phyloP scores from a whole-genome alignment of 2,113 vertebrate species.

The Prunella himalayana region DNA sequence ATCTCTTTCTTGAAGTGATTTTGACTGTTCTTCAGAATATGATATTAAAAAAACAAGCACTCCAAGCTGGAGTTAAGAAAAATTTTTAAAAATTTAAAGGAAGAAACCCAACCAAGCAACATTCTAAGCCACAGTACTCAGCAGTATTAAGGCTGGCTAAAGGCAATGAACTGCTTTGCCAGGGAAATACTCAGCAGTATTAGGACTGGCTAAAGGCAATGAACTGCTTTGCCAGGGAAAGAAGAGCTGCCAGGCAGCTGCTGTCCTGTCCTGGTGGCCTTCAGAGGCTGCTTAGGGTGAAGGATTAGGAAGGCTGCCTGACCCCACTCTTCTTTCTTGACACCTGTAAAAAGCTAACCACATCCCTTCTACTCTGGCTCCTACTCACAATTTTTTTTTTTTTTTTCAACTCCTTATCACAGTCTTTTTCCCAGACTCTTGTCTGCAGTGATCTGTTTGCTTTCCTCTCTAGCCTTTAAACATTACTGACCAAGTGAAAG shows the following conservation, averaged over 20 bases:
- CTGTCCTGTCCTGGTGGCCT: neutral
- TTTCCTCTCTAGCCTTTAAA: neutral
- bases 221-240: neutral
- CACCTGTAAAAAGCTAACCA: neutral
- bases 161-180: neutral
- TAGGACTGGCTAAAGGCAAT: neutral
- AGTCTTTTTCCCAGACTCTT: neutral
- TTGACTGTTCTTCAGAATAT: neutral
- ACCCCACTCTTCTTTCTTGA: neutral
- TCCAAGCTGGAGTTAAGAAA: neutral
- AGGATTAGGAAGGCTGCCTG: neutral
- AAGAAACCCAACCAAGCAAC: neutral
- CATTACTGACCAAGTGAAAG: neutral
- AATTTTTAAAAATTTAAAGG: accelerated
- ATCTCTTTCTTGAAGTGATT: neutral
- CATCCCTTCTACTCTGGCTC: neutral
- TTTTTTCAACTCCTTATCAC: neutral
- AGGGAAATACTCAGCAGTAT: neutral
- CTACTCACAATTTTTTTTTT: neutral
- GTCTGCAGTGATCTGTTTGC: neutral
- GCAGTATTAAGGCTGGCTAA: neutral
- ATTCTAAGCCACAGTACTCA: neutral
- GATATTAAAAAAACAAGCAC: neutral
- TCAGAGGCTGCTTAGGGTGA: neutral
- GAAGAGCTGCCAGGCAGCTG: neutral